Conservation (phyloP, 1,140 invertebrate genomes). For the Trissolcus basalis region DNA sequence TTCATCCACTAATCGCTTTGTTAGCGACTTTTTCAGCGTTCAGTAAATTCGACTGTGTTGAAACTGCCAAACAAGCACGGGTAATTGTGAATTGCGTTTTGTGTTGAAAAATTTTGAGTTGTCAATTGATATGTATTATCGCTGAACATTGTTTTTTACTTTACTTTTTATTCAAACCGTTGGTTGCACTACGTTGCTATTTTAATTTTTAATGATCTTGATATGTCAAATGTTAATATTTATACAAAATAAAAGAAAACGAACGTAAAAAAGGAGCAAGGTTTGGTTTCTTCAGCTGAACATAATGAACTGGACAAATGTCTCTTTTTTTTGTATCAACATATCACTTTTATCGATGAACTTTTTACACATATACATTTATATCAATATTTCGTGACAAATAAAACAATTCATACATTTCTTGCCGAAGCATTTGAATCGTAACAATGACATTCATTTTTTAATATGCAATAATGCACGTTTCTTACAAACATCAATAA, state of each 20-base stretch:
- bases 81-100: not conserved
- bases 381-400: slow-evolving; percentile 23
- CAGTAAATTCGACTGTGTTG: slow-evolving; percentile 23
- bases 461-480: slow-evolving; percentile 3
- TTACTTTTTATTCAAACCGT: slow-evolving; percentile 2
- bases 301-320: slow-evolving; percentile 17
- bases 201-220: slow-evolving; percentile 29
- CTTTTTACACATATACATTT: slow-evolving; percentile 28
- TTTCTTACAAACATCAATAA: not conserved
- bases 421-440: slow-evolving; percentile 1
- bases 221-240: slow-evolving; percentile 44
- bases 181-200: slow-evolving; percentile 11
- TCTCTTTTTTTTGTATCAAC: slow-evolving; percentile 25
- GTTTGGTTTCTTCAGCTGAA: slow-evolving; percentile 26
- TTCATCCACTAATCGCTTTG: slow-evolving; percentile 6
- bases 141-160: slow-evolving; percentile 8
- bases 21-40: not conserved
- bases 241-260: slow-evolving; percentile 30
- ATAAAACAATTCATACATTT: slow-evolving; percentile 24
- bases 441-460: slow-evolving; percentile 23
- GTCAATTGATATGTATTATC: slow-evolving; percentile 4
- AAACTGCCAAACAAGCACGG: slow-evolving; percentile 26
- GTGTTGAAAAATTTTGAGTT: not conserved
- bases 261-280: slow-evolving; percentile 24
- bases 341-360: slow-evolving; percentile 17